Conservation (phyloP, 1,140 invertebrate genomes). For the Phymorhynchus buccinoides region DNA sequence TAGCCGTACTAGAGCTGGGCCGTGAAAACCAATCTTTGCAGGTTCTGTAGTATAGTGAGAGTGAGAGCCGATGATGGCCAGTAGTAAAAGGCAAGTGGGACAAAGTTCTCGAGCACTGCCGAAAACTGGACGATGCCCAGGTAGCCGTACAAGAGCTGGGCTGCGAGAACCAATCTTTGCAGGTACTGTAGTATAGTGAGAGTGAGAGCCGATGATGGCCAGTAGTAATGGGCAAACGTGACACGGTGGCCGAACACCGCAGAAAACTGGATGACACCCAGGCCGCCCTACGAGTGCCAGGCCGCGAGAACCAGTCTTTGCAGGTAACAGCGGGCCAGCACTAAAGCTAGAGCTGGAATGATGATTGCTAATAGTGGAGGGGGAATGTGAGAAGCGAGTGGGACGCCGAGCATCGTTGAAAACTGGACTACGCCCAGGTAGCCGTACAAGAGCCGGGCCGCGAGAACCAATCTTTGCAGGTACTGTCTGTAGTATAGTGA, state of each 20-base stretch:
- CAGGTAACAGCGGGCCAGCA: too few relatives aligned
- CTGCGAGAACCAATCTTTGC: conserved; percentile 17
- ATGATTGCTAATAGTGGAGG: too few relatives aligned
- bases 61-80: too few relatives aligned
- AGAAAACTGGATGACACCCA: conserved; percentile 76
- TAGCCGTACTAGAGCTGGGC: not conserved
- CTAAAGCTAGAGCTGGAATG: too few relatives aligned
- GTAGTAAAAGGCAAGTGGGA: too few relatives aligned
- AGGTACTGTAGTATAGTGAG: not conserved
- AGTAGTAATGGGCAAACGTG: conserved; percentile 52
- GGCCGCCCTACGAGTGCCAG: conserved; percentile 78
- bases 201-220: not conserved
- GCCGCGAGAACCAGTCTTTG: conserved; percentile 46
- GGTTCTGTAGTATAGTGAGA: not conserved
- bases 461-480: too few relatives aligned
- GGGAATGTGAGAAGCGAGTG: too few relatives aligned
- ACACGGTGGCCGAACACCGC: conserved; percentile 73
- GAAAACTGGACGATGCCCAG: not conserved
- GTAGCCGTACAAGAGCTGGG: conserved; percentile 1
- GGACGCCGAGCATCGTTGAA: too few relatives aligned
- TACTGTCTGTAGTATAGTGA: too few relatives aligned
- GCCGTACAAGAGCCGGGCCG: too few relatives aligned
- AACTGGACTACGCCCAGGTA: too few relatives aligned
- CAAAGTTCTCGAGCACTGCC: too few relatives aligned
- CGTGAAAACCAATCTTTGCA: conserved; percentile 11